Conservation (phyloP, 2,888 invertebrate genomes). For the Dione vanillae region DNA sequence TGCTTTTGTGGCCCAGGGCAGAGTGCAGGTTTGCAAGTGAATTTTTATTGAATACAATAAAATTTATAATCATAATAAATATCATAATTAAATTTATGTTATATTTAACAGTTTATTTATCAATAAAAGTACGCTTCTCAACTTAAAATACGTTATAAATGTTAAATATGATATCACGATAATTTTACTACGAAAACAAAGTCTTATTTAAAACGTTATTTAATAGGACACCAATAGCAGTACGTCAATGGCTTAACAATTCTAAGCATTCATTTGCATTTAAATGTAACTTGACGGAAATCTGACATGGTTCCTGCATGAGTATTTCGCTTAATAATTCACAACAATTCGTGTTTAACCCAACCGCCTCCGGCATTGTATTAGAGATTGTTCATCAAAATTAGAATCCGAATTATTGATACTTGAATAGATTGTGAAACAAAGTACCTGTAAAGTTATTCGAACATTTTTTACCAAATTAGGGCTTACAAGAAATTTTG, state of each 20-base stretch:
- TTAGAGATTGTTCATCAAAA: neutral
- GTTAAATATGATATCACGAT: no score
- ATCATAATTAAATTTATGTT: no score
- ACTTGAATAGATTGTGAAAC: neutral
- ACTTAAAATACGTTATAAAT: no score
- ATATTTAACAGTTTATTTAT: no score
- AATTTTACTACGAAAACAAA: no score
- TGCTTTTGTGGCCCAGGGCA: no score
- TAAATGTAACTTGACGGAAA: slow-evolving; percentile 23
- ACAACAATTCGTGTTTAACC: slow-evolving; percentile 8
- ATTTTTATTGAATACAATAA: no score
- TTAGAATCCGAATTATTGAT: neutral
- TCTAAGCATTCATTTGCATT: slow-evolving; percentile 26
- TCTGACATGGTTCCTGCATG: slow-evolving; percentile 19
- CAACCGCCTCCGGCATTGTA: neutral
- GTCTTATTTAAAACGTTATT: neutral
- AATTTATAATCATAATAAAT: no score
- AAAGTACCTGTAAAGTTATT: neutral
- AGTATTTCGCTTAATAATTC: slow-evolving; percentile 28
- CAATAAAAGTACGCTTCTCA: no score
- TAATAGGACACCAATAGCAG: slow-evolving; percentile 3
- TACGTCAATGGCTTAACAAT: slow-evolving; percentile 25
- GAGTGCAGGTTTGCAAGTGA: no score
- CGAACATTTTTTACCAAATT: neutral
- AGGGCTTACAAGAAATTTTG: no score